Evolutionary conservation across 2,888 invertebrate species (phyloP).

Genomic region (Scaptomyza caliginosa): DNA sequence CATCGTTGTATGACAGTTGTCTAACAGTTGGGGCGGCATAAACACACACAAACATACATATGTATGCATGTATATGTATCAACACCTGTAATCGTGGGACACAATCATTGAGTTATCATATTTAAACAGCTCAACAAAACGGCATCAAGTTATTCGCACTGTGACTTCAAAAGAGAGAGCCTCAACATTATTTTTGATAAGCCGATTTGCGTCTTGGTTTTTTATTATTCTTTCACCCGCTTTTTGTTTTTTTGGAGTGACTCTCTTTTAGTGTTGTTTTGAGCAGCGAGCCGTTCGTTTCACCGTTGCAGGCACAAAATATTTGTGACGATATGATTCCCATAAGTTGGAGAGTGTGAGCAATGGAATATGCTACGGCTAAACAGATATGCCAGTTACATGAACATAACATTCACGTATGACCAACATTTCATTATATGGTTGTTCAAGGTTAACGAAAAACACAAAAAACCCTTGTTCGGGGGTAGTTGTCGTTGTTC

Average conservation of each 20-base stretch:
- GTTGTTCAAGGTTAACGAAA: conserved; percentile 63
- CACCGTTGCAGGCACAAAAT: conserved; percentile 1
- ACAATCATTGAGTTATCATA: conserved; percentile 71
- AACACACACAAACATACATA: conserved; percentile 1
- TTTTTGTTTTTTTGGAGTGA: conserved; percentile 11
- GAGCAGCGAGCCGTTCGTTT: conserved; percentile 33
- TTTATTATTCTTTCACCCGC: conserved; percentile 17
- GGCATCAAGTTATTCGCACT: conserved; percentile 13
- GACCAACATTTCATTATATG: conserved; percentile 10
- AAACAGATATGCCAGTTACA: conserved; percentile 7
- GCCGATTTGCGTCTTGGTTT: conserved; percentile 75
- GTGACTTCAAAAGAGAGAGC: conserved; percentile 51
- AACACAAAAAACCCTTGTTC: conserved; percentile 14
- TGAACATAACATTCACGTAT: conserved; percentile 2
- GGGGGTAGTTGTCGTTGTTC: conserved; percentile 15
- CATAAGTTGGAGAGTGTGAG: not conserved
- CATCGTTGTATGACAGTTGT: conserved; percentile 26
- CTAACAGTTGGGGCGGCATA: conserved; percentile 45
- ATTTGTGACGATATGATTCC: conserved; percentile 15
- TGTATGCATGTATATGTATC: no score
- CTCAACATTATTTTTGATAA: conserved; percentile 65
- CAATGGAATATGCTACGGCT: not conserved
- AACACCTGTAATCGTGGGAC: conserved; percentile 77
- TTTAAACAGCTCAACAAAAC: conserved; percentile 43
- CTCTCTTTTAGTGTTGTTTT: conserved; percentile 46